Base-by-base conservation (phyloP, 2,797 vertebrate species). In the Psittacula echo region DNA sequence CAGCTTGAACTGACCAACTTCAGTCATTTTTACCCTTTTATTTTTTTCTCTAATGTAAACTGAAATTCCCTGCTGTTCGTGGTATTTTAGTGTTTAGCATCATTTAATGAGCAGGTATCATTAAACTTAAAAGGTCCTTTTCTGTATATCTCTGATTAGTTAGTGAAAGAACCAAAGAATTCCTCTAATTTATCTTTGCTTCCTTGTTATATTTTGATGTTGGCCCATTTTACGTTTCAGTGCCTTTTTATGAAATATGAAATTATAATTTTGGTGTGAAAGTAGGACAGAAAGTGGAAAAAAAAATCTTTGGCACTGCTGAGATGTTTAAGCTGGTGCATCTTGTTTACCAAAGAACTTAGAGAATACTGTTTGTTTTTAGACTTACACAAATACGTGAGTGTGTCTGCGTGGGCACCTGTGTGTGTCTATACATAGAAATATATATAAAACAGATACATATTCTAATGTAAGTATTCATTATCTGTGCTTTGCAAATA, bases 1-100 rank as follows among this genome's bases (percentile, higher is more conserved):
- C 99, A 99, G 99, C 99, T 99, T 99, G 99, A 99, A 99, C 99
- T 98, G 99, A 98, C 99, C 99, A 99, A 99, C 99, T 99, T 99
- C 99, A 99, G 99, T 99, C 99, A 98, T 99, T 99, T 99, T 98
- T 97, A 98, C 98, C 98, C 98, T 98, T 99, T 99, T 99, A 98
- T 98, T 99, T 99, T 98, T 99, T 98, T 98, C 98, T 98, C 98
- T 99, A 99, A 99, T 98, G 98, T 99, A 99, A 98, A 99, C 98
- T 99, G 99, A 98, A 99, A 98, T 98, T 99, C 98, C 98, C 98
- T 98, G 98, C 98, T 98, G 98, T 98, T 98, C 98, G 70, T 98
- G 98, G 97, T 98, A 98, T 98, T 98, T 98, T 98, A 98, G 97
- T 98, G 98, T 98, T 98, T 98, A 98, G 98, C 98, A 98, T 98